Percentiles rank a stretch among this genome's conserved stretches.
phyloP scores from a whole-genome alignment of 2,113 vertebrate species.

The Elanus axillaris region DNA sequence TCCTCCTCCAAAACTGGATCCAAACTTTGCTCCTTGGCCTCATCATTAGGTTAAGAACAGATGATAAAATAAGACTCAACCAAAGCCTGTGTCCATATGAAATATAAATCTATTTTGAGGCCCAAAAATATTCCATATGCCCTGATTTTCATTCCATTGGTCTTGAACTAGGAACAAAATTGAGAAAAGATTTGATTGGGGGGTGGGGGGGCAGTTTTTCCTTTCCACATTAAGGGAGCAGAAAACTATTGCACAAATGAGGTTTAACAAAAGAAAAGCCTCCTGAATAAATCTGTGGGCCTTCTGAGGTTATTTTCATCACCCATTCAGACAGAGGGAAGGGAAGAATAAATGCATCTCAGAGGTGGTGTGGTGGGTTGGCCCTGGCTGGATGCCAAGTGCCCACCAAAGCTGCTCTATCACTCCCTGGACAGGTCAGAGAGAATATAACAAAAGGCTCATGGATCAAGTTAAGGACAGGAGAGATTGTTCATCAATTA shows the following conservation, averaged over 20 bases:
- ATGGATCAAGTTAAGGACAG: background rate
- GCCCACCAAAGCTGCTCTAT: background rate
- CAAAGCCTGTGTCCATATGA: background rate
- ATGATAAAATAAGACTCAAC: conserved; percentile 22
- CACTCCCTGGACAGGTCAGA: background rate
- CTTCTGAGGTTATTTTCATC: background rate
- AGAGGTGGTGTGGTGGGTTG: background rate
- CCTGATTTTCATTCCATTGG: background rate
- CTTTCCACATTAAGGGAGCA: background rate
- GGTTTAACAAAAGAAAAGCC: background rate
- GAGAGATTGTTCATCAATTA: background rate
- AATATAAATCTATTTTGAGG: conserved; percentile 6
- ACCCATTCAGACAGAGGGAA: background rate
- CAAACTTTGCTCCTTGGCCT: conserved; percentile 8
- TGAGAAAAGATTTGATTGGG: background rate
- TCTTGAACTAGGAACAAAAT: background rate
- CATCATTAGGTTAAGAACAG: conserved; percentile 26
- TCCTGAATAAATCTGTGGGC: background rate
- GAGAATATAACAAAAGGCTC: background rate
- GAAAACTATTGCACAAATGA: background rate
- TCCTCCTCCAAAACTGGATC: background rate
- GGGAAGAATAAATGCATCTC: background rate
- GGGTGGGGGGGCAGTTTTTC: background rate
- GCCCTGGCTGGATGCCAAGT: background rate
- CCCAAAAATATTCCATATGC: background rate